These are phyloP conservation scores for Myocastor coypus DNA, from an alignment of 2,113 vertebrate species.

Conservation along the genomic window DNA sequence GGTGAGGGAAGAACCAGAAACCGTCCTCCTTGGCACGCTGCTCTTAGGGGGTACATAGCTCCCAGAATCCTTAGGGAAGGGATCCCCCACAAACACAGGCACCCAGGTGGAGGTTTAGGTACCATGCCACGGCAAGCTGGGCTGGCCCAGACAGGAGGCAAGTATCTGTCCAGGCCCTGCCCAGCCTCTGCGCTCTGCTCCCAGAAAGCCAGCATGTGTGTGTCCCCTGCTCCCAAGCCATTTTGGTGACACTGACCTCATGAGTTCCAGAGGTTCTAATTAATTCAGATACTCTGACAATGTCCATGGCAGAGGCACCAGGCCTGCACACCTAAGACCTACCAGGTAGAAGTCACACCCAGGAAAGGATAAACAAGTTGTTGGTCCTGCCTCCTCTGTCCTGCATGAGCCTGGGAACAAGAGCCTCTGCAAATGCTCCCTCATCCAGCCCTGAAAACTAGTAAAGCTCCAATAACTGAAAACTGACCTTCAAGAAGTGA, in stretches of 20 bases:
- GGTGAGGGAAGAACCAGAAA: constrained; percentile 36
- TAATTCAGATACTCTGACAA: background rate
- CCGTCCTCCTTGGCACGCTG: fast-evolving
- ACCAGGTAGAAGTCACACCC: background rate
- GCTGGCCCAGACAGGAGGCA: background rate
- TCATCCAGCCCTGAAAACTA: background rate
- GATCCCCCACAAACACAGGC: background rate
- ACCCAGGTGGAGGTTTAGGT: background rate
- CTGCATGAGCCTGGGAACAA: background rate
- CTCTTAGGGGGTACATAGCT: background rate
- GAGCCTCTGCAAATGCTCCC: background rate
- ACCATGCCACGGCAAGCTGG: background rate
- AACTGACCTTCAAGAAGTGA: background rate
- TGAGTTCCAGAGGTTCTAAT: background rate
- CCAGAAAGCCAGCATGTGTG: background rate
- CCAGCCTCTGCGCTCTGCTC: background rate
- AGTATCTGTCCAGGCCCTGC: background rate
- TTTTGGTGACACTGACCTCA: background rate
- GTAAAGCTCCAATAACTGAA: background rate
- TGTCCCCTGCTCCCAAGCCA: background rate
- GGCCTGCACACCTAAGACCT: background rate
- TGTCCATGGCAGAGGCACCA: background rate
- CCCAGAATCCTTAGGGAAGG: fast-evolving
- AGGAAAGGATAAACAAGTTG: background rate
- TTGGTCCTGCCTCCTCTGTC: too few species aligned